Conservation (phyloP, 1,140 invertebrate species). For the Drosophila triauraria region DNA sequence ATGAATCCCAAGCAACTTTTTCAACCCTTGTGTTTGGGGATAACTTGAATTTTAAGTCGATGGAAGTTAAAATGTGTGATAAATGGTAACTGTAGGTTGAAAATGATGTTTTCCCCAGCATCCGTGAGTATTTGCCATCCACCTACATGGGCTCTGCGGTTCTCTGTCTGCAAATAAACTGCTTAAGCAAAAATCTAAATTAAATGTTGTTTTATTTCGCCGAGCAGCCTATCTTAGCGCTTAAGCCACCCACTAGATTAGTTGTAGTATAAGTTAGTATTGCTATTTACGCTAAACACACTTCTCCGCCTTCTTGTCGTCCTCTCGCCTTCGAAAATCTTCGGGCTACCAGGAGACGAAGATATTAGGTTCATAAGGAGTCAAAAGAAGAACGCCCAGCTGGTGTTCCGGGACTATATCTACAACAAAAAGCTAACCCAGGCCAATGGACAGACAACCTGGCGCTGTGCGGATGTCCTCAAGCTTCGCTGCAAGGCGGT, state of each 20-base stretch:
- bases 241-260: conserved; percentile 44
- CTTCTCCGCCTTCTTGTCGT: conserved; percentile 32
- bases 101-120: neutral
- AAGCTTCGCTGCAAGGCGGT: conserved; percentile 78
- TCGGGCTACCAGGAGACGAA: conserved; percentile 23
- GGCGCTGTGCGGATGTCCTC: conserved; percentile 74
- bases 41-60: neutral
- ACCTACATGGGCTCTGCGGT: conserved; percentile 19
- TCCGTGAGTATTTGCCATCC: conserved; percentile 22
- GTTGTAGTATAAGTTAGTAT: conserved; percentile 22
- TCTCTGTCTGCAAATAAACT: conserved; percentile 56
- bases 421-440: conserved; percentile 83
- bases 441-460: conserved; percentile 79
- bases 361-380: conserved; percentile 74
- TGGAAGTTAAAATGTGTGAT: neutral
- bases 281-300: conserved; percentile 24
- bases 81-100: conserved; percentile 6
- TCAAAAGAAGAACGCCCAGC: conserved; percentile 80
- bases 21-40: conserved; percentile 24
- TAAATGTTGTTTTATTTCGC: conserved; percentile 72
- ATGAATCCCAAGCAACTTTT: neutral
- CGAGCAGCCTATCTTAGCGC: conserved; percentile 31
- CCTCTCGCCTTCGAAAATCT: conserved; percentile 18
- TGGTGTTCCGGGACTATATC: conserved; percentile 73
- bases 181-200: conserved; percentile 46